phyloP scores from a whole-genome alignment of 2,797 vertebrate genomes.

The Diglossa cyanea region DNA sequence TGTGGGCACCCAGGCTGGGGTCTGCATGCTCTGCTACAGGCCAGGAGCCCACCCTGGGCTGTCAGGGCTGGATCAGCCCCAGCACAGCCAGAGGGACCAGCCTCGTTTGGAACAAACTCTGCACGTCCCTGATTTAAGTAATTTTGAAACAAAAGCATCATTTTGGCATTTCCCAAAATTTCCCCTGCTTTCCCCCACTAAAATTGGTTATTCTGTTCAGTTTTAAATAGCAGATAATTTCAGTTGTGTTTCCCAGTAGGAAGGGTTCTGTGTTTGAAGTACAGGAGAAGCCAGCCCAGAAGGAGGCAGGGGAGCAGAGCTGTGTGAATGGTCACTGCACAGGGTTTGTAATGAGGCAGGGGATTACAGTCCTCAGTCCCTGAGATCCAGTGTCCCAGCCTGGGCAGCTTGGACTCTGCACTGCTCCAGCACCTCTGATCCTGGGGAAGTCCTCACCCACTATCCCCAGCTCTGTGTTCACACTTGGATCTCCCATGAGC shows the following conservation, averaged over 20 bases:
- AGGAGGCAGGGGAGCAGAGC: not conserved
- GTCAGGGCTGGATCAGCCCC: not conserved
- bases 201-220: not conserved
- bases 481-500: accelerated
- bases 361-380: accelerated
- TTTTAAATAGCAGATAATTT: not conserved
- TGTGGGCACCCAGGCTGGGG: not conserved
- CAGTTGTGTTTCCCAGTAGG: not conserved
- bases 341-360: accelerated
- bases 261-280: not conserved
- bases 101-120: not conserved
- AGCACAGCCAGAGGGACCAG: not conserved
- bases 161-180: not conserved
- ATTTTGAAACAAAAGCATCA: not conserved
- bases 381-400: accelerated
- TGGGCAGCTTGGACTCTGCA: not conserved
- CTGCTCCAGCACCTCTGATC: not conserved
- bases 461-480: not conserved
- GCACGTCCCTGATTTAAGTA: accelerated
- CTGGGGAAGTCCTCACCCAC: accelerated
- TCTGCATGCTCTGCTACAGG: not conserved
- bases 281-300: accelerated
- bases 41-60: not conserved
- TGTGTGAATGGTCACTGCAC: not conserved
- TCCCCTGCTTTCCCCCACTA: not conserved